Conservation (phyloP, 2,113 vertebrate genomes). For the Amazona guildingii region DNA sequence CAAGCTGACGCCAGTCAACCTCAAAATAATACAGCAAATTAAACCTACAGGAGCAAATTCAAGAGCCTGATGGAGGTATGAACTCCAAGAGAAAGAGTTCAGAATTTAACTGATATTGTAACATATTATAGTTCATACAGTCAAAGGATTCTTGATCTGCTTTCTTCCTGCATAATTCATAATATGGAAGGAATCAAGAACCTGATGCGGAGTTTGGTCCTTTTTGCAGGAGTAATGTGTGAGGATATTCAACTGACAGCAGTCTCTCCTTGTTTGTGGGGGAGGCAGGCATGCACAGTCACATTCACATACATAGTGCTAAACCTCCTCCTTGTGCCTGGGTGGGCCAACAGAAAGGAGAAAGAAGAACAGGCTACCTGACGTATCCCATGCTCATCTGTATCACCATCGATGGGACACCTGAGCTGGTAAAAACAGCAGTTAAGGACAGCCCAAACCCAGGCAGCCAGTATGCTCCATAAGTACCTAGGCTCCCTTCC, state of each 20-base stretch:
- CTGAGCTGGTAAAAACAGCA: background rate
- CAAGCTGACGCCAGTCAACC: background rate
- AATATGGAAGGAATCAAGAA: background rate
- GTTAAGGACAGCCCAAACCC: background rate
- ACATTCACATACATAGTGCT: accelerated
- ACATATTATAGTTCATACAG: background rate
- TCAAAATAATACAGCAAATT: background rate
- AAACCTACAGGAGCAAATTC: background rate
- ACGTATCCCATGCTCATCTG: background rate
- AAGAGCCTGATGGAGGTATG: background rate
- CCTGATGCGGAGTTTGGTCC: background rate
- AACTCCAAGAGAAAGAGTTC: background rate
- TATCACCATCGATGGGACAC: background rate
- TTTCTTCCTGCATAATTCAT: background rate
- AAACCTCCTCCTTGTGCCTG: background rate
- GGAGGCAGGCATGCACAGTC: background rate
- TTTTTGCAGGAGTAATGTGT: background rate
- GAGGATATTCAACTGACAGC: accelerated
- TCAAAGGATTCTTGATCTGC: background rate
- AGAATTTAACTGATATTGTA: background rate
- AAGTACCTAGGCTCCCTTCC: background rate
- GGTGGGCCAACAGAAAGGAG: background rate
- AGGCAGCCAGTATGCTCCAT: background rate
- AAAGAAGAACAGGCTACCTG: background rate
- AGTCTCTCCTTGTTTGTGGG: background rate